Evolutionary conservation across 2,797 vertebrate genomes (phyloP).

Genomic region (Steatocranus sp.): DNA sequence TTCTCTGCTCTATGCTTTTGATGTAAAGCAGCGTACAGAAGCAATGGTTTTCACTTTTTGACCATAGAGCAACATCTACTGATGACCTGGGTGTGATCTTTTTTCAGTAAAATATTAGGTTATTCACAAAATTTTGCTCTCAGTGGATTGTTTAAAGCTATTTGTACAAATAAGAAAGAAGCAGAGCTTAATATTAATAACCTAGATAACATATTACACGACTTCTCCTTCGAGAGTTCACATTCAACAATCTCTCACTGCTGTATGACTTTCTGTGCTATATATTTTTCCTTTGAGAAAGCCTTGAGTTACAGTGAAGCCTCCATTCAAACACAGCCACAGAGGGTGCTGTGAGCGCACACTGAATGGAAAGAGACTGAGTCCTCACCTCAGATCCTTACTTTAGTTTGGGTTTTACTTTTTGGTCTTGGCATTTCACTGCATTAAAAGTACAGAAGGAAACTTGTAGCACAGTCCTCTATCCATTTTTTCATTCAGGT

Average conservation of each 20-base stretch:
- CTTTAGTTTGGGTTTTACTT: neutral
- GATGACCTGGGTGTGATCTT: neutral
- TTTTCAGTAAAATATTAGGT: neutral
- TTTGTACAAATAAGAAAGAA: neutral
- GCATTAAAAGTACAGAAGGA: neutral
- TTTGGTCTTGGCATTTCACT: neutral
- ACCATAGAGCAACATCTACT: neutral
- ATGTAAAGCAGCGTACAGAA: neutral
- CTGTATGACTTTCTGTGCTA: neutral
- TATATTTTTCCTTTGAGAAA: neutral
- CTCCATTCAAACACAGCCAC: neutral
- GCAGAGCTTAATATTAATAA: neutral
- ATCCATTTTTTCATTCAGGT: neutral
- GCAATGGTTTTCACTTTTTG: neutral
- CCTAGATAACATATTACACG: neutral
- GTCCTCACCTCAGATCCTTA: neutral
- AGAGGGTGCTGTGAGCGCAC: neutral
- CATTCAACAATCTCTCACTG: neutral
- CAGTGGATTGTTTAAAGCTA: neutral
- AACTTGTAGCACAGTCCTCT: neutral
- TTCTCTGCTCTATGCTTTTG: neutral
- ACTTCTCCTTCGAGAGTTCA: neutral
- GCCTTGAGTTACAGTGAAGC: neutral
- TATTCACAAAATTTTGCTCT: neutral
- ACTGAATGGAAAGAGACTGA: neutral